These are phyloP conservation scores for Gari tellinella DNA, from an alignment of 2,888 invertebrate genomes.

Conservation along the genomic window DNA sequence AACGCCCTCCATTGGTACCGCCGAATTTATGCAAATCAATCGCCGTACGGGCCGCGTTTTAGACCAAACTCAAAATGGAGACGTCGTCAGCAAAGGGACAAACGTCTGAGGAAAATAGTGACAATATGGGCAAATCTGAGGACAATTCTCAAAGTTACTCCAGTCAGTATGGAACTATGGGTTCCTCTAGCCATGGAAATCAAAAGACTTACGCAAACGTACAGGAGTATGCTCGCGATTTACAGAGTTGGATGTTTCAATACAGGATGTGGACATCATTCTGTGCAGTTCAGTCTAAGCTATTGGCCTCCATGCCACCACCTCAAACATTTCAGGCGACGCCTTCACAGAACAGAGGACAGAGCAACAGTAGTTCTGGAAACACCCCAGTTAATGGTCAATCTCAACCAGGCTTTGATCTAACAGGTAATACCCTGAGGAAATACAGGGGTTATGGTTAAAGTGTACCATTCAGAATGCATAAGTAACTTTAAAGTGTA, in stretches of 20 bases:
- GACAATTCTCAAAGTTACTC: not conserved
- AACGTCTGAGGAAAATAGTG: not conserved
- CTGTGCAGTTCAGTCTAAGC: constrained; percentile 36
- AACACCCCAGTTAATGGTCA: not conserved
- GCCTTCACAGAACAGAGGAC: not conserved
- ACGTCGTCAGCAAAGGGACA: too few relatives aligned
- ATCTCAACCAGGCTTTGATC: not conserved
- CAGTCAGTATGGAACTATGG: too few relatives aligned
- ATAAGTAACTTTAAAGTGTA: too few relatives aligned
- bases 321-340: constrained; percentile 3
- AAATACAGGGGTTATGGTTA: too few relatives aligned
- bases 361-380: not conserved
- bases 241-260: constrained; percentile 52
- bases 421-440: not conserved
- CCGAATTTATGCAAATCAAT: too few relatives aligned
- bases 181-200: too few relatives aligned
- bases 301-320: constrained; percentile 40
- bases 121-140: not conserved
- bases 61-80: too few relatives aligned
- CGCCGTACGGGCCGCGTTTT: too few relatives aligned
- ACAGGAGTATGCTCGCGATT: constrained; percentile 49
- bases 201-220: constrained; percentile 29
- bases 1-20: too few relatives aligned
- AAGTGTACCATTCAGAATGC: too few relatives aligned
- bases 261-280: constrained; percentile 45